Conservation (phyloP, 2,888 invertebrate genomes). For the Erebia epiphron region DNA sequence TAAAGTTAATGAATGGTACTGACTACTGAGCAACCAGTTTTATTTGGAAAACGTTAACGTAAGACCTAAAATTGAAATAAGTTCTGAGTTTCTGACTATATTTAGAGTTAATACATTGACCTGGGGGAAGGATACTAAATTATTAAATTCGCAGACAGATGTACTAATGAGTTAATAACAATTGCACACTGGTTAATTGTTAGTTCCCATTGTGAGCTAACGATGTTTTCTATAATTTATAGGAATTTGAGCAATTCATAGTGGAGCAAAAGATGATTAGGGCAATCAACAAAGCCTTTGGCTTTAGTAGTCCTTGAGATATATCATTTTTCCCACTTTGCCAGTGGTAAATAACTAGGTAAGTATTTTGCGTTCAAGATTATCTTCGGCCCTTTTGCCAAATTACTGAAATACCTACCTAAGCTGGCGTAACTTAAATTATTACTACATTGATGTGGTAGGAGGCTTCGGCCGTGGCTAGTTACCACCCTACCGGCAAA, state of each 20-base stretch:
- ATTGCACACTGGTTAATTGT: slow-evolving; percentile 45
- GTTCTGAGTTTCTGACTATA: slow-evolving; percentile 30
- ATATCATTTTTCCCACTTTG: no score
- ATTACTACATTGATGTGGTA: neutral
- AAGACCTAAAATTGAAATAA: slow-evolving; percentile 23
- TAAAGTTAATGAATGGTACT: neutral
- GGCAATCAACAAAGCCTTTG: no score
- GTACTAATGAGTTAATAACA: slow-evolving; percentile 59
- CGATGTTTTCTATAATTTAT: neutral
- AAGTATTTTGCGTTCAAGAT: no score
- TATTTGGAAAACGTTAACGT: slow-evolving; percentile 4
- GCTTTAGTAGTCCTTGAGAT: no score
- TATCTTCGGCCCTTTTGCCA: no score
- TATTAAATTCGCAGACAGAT: slow-evolving; percentile 62
- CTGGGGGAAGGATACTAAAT: slow-evolving; percentile 59
- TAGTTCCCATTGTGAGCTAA: slow-evolving; percentile 32
- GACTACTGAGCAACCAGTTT: neutral
- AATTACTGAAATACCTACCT: no score
- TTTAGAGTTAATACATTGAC: slow-evolving; percentile 63
- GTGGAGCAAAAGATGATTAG: neutral
- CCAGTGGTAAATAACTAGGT: no score
- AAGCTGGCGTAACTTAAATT: neutral
- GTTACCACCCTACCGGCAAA: no score
- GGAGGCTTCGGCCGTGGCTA: no score
- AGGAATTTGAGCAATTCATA: neutral